Conservation (phyloP, 2,113 vertebrate genomes). For the Cardinalis cardinalis region DNA sequence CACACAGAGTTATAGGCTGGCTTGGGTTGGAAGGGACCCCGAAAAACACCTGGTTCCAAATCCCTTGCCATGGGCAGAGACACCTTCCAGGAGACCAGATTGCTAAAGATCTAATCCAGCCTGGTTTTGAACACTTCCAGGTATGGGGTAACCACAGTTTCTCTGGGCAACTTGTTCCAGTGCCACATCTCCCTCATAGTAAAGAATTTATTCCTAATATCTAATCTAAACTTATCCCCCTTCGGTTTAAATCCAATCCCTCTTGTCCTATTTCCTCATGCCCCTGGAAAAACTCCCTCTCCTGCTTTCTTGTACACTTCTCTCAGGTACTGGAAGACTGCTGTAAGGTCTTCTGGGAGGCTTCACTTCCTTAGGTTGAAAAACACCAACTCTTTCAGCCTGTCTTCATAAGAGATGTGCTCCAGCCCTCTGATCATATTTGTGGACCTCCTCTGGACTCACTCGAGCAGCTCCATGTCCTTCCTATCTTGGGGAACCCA, state of each 20-base stretch:
- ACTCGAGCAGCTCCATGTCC: fast-evolving
- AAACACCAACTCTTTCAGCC: neutral
- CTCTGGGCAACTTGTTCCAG: neutral
- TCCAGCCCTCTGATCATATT: neutral
- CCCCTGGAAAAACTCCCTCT: neutral
- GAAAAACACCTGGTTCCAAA: neutral
- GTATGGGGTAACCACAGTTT: neutral
- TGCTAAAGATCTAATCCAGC: neutral
- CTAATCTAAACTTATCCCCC: neutral
- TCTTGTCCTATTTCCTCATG: neutral
- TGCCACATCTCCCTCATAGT: neutral
- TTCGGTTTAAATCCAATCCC: neutral
- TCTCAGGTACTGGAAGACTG: neutral
- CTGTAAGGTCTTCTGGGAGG: fast-evolving
- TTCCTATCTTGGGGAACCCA: neutral
- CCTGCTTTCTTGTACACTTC: neutral
- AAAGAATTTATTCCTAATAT: neutral
- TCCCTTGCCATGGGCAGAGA: neutral
- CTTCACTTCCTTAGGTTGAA: neutral
- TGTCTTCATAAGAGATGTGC: neutral
- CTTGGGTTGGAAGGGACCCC: neutral
- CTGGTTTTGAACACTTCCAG: neutral
- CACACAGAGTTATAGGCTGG: neutral
- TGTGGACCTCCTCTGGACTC: neutral
- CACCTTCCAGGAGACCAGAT: neutral